Percentiles rank a stretch among this genome's conserved stretches.
Evolutionary conservation across 2,113 vertebrate species (phyloP).

Genomic region (Perca flavescens): DNA sequence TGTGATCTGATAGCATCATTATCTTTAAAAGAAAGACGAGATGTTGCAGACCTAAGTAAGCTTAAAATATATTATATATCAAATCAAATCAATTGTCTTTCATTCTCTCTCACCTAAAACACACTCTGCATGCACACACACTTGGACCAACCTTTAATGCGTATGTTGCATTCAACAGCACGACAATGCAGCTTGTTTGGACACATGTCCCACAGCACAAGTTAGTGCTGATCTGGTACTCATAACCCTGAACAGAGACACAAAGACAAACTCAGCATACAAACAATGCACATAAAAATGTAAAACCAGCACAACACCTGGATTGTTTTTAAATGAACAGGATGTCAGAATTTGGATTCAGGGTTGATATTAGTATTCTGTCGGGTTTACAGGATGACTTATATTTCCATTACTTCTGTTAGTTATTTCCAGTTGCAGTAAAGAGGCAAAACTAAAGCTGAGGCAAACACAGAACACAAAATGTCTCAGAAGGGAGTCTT

Average conservation of each 20-base stretch:
- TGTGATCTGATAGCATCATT: background rate
- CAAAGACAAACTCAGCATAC: conserved; percentile 11
- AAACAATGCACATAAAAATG: background rate
- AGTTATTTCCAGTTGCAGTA: background rate
- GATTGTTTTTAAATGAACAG: background rate
- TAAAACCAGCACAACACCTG: background rate
- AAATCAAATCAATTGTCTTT: background rate
- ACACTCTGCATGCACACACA: conserved; percentile 3
- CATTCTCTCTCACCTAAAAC: background rate
- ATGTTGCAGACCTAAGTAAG: background rate
- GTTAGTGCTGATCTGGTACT: conserved; percentile 62
- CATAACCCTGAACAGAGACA: conserved; percentile 78
- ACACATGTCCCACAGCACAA: conserved; percentile 87
- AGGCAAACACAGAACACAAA: background rate
- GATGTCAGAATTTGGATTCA: background rate
- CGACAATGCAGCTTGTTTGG: conserved; percentile 74
- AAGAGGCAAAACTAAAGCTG: background rate
- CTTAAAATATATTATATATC: background rate
- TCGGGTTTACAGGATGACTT: background rate
- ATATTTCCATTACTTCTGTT: background rate
- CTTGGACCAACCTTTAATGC: conserved; percentile 72
- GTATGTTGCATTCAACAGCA: conserved; percentile 54
- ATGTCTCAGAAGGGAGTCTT: background rate
- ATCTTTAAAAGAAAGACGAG: background rate
- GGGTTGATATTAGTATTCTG: background rate